phyloP scores from a whole-genome alignment of 2,797 vertebrate genomes.

The Tragopan temminckii region DNA sequence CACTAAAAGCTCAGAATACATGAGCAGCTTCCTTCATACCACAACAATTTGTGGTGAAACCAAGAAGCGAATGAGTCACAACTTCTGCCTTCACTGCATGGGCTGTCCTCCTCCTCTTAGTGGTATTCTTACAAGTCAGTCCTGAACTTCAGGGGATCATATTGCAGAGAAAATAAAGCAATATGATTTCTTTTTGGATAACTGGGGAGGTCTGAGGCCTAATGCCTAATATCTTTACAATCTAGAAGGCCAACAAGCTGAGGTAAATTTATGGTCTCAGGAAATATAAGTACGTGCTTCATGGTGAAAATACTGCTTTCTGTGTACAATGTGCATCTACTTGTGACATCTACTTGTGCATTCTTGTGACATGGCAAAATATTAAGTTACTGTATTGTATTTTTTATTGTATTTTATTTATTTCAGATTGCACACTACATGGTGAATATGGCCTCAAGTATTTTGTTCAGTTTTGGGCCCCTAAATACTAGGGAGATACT shows the following conservation, averaged over 20 bases:
- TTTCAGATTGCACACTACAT: not conserved
- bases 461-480: too few species aligned
- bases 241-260: rapidly evolving
- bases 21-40: not conserved
- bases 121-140: not conserved
- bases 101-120: not conserved
- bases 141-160: not conserved
- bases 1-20: not conserved
- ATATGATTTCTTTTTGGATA: not conserved
- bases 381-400: not conserved
- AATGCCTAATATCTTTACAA: not conserved
- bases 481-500: too few species aligned
- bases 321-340: not conserved
- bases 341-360: too few species aligned
- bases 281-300: not conserved
- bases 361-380: too few species aligned
- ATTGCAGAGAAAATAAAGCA: not conserved
- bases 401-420: not conserved
- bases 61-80: not conserved
- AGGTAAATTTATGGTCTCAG: not conserved
- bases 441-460: not conserved
- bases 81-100: not conserved
- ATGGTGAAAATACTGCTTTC: not conserved
- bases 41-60: not conserved
- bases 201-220: rapidly evolving